Conservation (phyloP, 2,797 vertebrate species). For the Chelon auratus region DNA sequence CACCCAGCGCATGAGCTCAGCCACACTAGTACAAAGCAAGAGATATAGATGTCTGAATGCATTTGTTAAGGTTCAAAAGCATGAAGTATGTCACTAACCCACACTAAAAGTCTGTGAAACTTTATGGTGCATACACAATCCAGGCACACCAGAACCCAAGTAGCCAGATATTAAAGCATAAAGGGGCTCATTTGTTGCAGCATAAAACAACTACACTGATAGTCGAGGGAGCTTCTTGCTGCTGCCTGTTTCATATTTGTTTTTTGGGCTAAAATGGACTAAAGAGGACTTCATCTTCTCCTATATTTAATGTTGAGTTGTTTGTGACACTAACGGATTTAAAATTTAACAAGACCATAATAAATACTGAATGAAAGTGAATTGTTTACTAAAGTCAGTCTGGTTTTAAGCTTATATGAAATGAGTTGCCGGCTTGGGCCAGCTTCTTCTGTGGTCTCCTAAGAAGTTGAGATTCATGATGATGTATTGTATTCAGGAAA, state of each 20-base stretch:
- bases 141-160: constrained; percentile 3
- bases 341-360: constrained; percentile 7
- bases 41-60: constrained; percentile 22
- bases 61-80: constrained; percentile 1
- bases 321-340: constrained; percentile 11
- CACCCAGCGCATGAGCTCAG: constrained; percentile 42
- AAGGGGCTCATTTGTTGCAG: constrained; percentile 35
- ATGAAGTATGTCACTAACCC: not conserved
- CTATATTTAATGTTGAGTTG: constrained; percentile 1
- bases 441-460: not conserved
- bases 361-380: constrained; percentile 3
- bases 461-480: not conserved
- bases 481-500: not conserved
- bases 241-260: not conserved
- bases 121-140: constrained; percentile 1
- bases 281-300: constrained; percentile 1
- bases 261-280: not conserved
- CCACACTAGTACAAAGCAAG: constrained; percentile 29
- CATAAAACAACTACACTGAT: not conserved
- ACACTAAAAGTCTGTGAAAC: constrained; percentile 15
- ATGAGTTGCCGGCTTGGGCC: not conserved
- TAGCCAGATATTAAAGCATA: constrained; percentile 21
- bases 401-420: not conserved
- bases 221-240: constrained; percentile 5
- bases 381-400: not conserved